Conservation (phyloP, 1,140 invertebrate genomes). For the Mycetomoellerius zeteki region DNA sequence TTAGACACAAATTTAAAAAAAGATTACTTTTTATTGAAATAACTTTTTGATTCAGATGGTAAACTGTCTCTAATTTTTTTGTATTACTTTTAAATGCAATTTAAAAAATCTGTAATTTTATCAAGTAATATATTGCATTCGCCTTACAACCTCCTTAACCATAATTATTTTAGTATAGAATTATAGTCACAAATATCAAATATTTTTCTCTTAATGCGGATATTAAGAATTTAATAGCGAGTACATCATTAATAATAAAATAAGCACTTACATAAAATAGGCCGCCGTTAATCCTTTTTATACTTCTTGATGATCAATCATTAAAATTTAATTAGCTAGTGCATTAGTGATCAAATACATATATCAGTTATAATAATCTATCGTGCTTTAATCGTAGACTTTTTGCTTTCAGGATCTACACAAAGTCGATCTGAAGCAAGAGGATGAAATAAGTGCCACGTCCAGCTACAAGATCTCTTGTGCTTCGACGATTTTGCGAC, state of each 20-base stretch:
- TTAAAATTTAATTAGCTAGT: neutral
- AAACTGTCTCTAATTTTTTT: no score
- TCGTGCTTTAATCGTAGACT: neutral
- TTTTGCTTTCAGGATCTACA: conserved; percentile 10
- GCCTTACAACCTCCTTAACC: no score
- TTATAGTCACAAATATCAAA: no score
- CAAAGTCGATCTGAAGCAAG: neutral
- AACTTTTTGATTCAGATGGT: no score
- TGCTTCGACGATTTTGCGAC: conserved; percentile 13
- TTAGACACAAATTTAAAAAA: no score
- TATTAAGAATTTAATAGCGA: neutral
- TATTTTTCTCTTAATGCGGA: no score
- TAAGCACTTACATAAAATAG: neutral
- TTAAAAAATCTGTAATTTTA: no score
- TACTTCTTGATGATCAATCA: neutral
- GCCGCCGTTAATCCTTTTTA: neutral
- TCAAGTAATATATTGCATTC: no score
- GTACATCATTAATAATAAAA: neutral
- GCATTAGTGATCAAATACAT: neutral
- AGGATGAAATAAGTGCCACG: neutral
- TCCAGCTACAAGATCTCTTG: neutral
- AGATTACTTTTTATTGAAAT: no score
- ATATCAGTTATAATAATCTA: conserved; percentile 1
- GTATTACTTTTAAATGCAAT: no score
- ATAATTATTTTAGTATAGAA: no score